Conservation (phyloP, 2,888 invertebrate species). For the Megastigmus dorsalis region DNA sequence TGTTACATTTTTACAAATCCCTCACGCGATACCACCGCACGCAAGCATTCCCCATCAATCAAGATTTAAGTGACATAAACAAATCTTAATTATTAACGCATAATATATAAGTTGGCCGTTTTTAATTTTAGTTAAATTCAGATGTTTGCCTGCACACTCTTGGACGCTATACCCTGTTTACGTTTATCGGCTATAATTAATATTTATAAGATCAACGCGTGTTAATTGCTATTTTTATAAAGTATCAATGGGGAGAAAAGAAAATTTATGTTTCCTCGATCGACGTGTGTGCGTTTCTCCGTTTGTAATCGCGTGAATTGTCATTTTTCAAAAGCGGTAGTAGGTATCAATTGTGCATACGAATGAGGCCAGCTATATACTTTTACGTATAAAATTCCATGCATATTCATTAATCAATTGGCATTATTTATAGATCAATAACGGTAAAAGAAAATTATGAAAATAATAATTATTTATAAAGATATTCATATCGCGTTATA, state of each 20-base stretch:
- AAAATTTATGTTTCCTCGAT: constrained; percentile 42
- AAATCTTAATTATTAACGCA: too few species aligned
- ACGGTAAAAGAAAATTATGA: too few species aligned
- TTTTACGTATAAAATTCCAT: not conserved
- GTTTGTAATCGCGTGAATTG: not conserved
- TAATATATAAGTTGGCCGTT: not conserved
- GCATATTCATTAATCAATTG: too few species aligned
- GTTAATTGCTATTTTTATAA: constrained; percentile 11
- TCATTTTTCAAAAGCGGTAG: not conserved
- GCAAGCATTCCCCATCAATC: not conserved
- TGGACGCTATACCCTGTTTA: too few species aligned
- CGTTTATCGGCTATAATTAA: not conserved
- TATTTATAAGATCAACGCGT: constrained; percentile 2
- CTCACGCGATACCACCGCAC: not conserved
- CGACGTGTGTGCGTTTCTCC: not conserved
- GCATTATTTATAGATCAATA: too few species aligned
- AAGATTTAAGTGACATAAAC: constrained; percentile 11
- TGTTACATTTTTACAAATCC: not conserved
- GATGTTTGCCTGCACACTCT: too few species aligned
- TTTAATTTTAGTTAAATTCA: too few species aligned
- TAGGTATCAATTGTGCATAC: not conserved
- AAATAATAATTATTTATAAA: too few species aligned
- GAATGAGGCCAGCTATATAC: not conserved
- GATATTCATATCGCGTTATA: too few species aligned
- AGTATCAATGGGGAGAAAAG: not conserved